Conservation (phyloP, 2,797 vertebrate genomes). For the Syncerus caffer region DNA sequence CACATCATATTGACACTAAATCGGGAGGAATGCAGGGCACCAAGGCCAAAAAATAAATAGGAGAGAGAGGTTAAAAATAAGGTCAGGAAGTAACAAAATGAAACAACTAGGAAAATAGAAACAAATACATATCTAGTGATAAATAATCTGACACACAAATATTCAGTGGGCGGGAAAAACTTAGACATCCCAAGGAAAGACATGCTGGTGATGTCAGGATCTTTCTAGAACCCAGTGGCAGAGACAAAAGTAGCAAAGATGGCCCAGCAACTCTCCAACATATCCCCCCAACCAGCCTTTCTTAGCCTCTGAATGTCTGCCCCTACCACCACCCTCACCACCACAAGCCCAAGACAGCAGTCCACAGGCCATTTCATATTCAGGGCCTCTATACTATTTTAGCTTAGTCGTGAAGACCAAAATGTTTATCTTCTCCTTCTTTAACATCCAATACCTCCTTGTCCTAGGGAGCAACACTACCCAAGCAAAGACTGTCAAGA, state of each 20-base stretch:
- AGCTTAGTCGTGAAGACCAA: not conserved
- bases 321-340: not conserved
- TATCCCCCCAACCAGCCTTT: accelerated
- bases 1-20: constrained; percentile 12
- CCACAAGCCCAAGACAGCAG: not conserved
- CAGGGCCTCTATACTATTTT: not conserved
- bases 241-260: not conserved
- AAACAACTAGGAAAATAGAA: constrained; percentile 49
- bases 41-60: constrained; percentile 32
- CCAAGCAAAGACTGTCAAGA: not conserved
- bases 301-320: not conserved
- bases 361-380: not conserved
- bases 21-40: constrained; percentile 35
- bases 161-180: not conserved
- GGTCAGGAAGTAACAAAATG: constrained; percentile 58
- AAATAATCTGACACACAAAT: constrained; percentile 38
- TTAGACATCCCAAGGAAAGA: not conserved
- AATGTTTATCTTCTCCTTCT: not conserved
- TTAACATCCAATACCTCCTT: not conserved
- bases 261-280: not conserved
- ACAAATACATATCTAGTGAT: constrained; percentile 24
- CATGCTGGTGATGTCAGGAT: not conserved
- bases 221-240: not conserved
- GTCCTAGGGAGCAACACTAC: not conserved
- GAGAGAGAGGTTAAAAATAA: constrained; percentile 61